Evolutionary conservation across 2,113 vertebrate genomes (phyloP), one percentile per base, ranked within the genome.

Genomic region (Sisor rabdophorus): DNA sequence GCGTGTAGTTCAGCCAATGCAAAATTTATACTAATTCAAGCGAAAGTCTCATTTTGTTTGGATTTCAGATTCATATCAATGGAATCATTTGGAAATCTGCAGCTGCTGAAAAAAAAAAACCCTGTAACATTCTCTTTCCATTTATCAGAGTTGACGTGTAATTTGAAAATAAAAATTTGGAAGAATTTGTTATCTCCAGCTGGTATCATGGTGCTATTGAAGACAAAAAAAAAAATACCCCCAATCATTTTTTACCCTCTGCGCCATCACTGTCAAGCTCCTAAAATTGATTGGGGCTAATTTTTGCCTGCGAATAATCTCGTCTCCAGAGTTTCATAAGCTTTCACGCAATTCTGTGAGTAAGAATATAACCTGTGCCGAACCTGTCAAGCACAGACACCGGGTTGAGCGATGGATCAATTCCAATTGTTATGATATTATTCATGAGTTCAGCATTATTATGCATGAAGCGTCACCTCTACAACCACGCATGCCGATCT

Each of bases 341-440:
- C 26, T 60, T 63, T 60, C 56, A 47, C 16, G 19, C 48, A 63
- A 22, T 58, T n/a, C 26, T 20, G 24, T 28, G 53, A 72, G 53
- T 44, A 20, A n/a, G 30, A 53, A 71, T 19, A 60, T 60, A 77
- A 64, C 12, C 20, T 10, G 48, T 16, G 67, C 52, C 79, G 68
- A 80, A 69, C 70, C 60, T 61, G 72, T 60, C 68, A 63, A 69
- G 82, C 63, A 36, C 70, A 63, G 36, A 75, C 75, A 69, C 55
- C 36, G 28, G 73, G 79, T 71, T 26, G 26, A 78, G 78, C 75
- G 82, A 77, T 47, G 55, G 81, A 87, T 87, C 73, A 82, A 76
- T 85, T 65, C 13, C 55, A 60, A 67, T 85, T 20, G 79, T 84
- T 85, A 87, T 81, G 32, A 82, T 84, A 86, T 84, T 82, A 86